Base-by-base conservation (phyloP, 2,113 vertebrate species). In the Scartelaos histophorus region DNA sequence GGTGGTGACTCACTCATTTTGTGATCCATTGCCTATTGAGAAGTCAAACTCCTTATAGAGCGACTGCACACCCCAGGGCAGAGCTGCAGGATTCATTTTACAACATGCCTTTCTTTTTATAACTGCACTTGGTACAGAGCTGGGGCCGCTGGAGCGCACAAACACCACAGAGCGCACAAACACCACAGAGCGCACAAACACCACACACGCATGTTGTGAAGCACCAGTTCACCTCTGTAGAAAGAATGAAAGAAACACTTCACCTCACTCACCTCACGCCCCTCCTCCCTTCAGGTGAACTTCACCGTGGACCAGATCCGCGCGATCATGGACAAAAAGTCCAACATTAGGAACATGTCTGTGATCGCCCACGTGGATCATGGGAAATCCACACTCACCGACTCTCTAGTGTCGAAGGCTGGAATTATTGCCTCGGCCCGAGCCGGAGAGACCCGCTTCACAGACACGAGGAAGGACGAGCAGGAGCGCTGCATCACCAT, bases 251-350 rank as follows among this genome's bases (percentile, higher is more conserved):
- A 69, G 45, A 58, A 73, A 57, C 65, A 54, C 43, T 5, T n/a
- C 0, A 24, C 47, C 45, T 15, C n/a, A 21, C 35, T 54, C 7
- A 19, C 17, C 11, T 13, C 64, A 9, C 35, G 16, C 11, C 13
- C 24, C 61, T 49, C 24, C 61, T 49, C 24, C 22, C 43, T 25
- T 46, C 74, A 93, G 97, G 97, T 98, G 94, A 98, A 98, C 95
- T 98, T 98, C 92, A 99, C 96, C 0, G 95, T 98, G 90, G 97
- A 99, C 82, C 97, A 98, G 95, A 98, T 98, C 92, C 94, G 97
- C 89, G 92, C 94, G 93, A 98, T 98, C 92, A 98, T 98, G 97
- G 97, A 98, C 95, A 98, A 97, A 78, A 97, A 98, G 94, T 95
- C 97, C 93, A 98, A 99, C 90, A 98, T 99, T 92, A 94, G 96